Percentiles rank a stretch among this genome's conserved stretches.
Evolutionary conservation across 2,797 vertebrate species (phyloP).

Genomic region (Apogon hyalosoma): DNA sequence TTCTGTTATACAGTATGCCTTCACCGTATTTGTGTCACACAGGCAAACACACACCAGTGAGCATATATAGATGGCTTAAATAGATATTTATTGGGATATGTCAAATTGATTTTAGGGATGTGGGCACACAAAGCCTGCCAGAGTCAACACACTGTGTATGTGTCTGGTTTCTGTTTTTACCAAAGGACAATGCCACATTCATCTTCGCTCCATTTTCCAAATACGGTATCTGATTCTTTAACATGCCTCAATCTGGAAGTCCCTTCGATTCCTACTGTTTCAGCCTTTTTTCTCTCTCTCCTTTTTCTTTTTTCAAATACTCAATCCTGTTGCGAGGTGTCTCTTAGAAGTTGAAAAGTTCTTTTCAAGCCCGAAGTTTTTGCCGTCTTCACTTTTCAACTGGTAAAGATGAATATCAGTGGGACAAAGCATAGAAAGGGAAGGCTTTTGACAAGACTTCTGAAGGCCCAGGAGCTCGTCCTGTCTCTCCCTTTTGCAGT

Average conservation of each 20-base stretch:
- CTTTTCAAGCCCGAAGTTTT: conserved; percentile 81
- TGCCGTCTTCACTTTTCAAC: conserved; percentile 80
- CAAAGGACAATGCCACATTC: conserved; percentile 64
- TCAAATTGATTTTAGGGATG: conserved; percentile 50
- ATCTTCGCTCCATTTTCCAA: conserved; percentile 60
- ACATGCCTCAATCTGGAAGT: conserved; percentile 64
- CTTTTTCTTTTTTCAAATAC: conserved; percentile 66
- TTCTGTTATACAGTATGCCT: conserved; percentile 11
- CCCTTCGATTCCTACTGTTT: conserved; percentile 72
- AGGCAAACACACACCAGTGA: neutral
- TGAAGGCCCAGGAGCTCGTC: conserved; percentile 80
- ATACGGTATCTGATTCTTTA: conserved; percentile 66
- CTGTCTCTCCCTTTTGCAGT: conserved; percentile 78
- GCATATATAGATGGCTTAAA: conserved; percentile 6
- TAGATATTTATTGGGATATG: conserved; percentile 43
- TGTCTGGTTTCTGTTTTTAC: conserved; percentile 51
- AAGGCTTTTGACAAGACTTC: conserved; percentile 83
- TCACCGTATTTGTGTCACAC: neutral
- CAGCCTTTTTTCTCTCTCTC: conserved; percentile 35
- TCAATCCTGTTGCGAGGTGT: conserved; percentile 79
- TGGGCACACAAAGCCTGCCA: conserved; percentile 31
- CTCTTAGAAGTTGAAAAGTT: conserved; percentile 82
- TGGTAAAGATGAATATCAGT: conserved; percentile 82
- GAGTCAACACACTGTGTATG: conserved; percentile 47
- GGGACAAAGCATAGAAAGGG: conserved; percentile 81